phyloP scores from a whole-genome alignment of 2,113 vertebrate species.

The Hydrochoerus hydrochaeris region DNA sequence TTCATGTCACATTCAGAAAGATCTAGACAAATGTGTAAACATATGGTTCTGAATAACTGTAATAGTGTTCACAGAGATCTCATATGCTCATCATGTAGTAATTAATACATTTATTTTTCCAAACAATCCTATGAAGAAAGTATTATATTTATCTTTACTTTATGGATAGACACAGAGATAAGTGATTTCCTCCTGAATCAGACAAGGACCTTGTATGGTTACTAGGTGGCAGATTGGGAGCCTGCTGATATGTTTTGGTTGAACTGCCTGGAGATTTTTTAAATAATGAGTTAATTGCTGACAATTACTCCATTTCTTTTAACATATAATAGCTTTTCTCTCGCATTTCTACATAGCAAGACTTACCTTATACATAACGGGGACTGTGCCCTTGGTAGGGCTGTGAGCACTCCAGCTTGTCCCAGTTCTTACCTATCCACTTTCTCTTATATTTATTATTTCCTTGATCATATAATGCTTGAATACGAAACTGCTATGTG shows the following conservation, averaged over 20 bases:
- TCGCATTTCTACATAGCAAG: not conserved
- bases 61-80: not conserved
- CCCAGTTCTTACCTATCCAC: not conserved
- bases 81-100: not conserved
- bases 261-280: not conserved
- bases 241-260: not conserved
- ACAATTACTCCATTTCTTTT: not conserved
- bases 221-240: not conserved
- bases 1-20: not conserved
- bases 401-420: accelerated
- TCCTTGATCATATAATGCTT: not conserved
- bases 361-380: not conserved
- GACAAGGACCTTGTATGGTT: not conserved
- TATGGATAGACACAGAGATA: not conserved
- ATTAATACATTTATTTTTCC: not conserved
- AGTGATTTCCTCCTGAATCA: not conserved
- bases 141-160: not conserved
- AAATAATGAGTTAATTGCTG: not conserved
- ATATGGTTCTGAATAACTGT: not conserved
- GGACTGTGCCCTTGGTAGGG: accelerated
- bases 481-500: not conserved
- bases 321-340: not conserved
- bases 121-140: not conserved
- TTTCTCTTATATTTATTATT: not conserved
- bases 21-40: not conserved